Base-by-base conservation (phyloP, 2,113 vertebrate species). In the Martes martes region DNA sequence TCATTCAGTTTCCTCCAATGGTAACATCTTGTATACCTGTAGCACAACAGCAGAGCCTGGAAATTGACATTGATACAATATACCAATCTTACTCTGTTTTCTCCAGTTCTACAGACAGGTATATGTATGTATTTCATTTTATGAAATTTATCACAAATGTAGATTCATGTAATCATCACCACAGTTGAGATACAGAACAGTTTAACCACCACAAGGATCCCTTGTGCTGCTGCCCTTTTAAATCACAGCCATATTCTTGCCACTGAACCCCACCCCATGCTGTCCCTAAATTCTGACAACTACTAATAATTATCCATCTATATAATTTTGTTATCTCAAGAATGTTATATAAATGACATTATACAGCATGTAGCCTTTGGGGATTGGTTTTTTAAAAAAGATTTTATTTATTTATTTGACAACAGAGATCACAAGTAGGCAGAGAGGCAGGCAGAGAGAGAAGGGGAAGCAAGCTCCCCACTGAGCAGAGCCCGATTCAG, bases 301-400 rank as follows among this genome's bases (percentile, higher is more conserved):
- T 50, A 74, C 9, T 71, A 90, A 26, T 61, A 93, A 31, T 24
- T 59, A 50, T 63, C 74, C 31, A 47, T 71, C 5, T 86, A 33
- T 55, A 50, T 82, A 90, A 69, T 85, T 89, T 79, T 94, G 16
- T 78, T 69, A 79, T 93, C 93, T 95, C 59, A 93, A 91, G 67
- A 21, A 52, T 69, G 23, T 65, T 71, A 76, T 50, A 59, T 76
- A 79, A 91, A 50, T 79, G 33, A 74, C 94, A 52, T 39, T 74
- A 84, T 79, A 83, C 10, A 76, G 33, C 52, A 24, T 52, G 33
- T 42, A 50, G 63, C 7, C 80, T 89, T 55, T 83, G 57, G 19
- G 19, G 57, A 28, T 78, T 89, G 18, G n/a, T 31, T 93, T 91
- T 82, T 52, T 52, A 42, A 42, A 42, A 1, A 52, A 52, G 50